Evolutionary conservation across 2,888 invertebrate genomes (phyloP), one percentile per base, ranked within the genome.

Genomic region (Abrostola triplasia): DNA sequence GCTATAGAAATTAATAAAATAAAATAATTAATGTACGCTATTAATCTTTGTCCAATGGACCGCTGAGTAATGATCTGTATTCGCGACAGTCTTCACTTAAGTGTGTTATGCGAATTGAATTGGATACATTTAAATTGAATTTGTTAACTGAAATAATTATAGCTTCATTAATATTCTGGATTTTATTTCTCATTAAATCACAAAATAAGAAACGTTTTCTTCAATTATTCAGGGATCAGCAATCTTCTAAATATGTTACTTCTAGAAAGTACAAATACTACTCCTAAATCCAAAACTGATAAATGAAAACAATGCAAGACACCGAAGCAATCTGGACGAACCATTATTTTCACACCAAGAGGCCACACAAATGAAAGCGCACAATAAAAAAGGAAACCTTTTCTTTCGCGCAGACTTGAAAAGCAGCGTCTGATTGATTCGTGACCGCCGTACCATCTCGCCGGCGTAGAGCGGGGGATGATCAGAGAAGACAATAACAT

Each of bases 1-100:
- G 50, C 59, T 53, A 59, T 70, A 53, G 67, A 67, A 74, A 72
- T 70, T 70, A 74, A 70, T 67, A 64, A 73, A 73, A 70, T 73
- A 73, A 73, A 73, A 66, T 73, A 70, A 70, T 61, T 60, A 64
- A 73, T 67, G 56, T 44, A 0, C 4, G 40, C 58, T 37, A 73
- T 73, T 67, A 59, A 73, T 74, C 67, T 70, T 24, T 42, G 67
- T 56, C 60, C 54, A 54, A 48, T 61, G 56, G 44, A 55, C 36
- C 7, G 41, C 6, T 73, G 75, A 73, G 48, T 70, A 70, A 74
- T 74, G 75, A 71, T 71, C 75, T 24, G 52, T 44, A 47, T 24
- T 56, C 58, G 59, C 36, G 70, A 71, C 75, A 50, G 41, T 59
- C 52, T 44, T 40, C 36, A 47, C 56, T 58, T 59, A 11, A 48